Conservation (phyloP, 2,113 vertebrate species). For the Ptychochromis oligacanthus region DNA sequence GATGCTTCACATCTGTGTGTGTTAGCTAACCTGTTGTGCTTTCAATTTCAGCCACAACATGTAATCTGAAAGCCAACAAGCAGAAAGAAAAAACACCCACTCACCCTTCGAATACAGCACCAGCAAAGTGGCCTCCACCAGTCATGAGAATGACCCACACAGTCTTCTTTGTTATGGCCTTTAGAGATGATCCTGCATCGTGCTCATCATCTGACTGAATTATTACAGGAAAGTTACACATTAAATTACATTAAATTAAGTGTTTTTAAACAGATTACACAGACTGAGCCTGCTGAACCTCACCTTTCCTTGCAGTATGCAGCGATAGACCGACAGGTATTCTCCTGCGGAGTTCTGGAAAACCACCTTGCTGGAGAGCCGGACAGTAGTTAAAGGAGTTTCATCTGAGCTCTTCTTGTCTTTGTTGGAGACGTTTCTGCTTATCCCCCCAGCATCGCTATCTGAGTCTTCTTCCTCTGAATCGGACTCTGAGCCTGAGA, state of each 20-base stretch:
- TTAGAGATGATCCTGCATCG: slow-evolving; percentile 76
- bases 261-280: rapidly evolving
- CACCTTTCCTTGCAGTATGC: slow-evolving; percentile 83
- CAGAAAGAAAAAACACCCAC: slow-evolving; percentile 24
- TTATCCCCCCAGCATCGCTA: slow-evolving; percentile 48
- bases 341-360: slow-evolving; percentile 86
- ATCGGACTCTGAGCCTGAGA: slow-evolving; percentile 92
- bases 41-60: neutral
- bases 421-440: neutral
- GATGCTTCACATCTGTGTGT: neutral
- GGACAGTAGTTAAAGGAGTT: neutral
- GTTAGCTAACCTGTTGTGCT: neutral
- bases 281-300: slow-evolving; percentile 51
- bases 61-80: neutral
- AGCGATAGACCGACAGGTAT: slow-evolving; percentile 84
- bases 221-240: neutral
- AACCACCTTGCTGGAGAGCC: slow-evolving; percentile 79
- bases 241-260: neutral
- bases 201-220: slow-evolving; percentile 50
- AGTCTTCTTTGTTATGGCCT: slow-evolving; percentile 72
- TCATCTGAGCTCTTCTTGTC: slow-evolving; percentile 30
- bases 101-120: slow-evolving; percentile 91
- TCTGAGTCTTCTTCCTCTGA: slow-evolving; percentile 76
- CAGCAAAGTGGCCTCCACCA: slow-evolving; percentile 95
- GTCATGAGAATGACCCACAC: slow-evolving; percentile 92